These are phyloP conservation scores for Hapalemur alaotrensis DNA, from an alignment of 2,797 vertebrate species.

Conservation along the genomic window DNA sequence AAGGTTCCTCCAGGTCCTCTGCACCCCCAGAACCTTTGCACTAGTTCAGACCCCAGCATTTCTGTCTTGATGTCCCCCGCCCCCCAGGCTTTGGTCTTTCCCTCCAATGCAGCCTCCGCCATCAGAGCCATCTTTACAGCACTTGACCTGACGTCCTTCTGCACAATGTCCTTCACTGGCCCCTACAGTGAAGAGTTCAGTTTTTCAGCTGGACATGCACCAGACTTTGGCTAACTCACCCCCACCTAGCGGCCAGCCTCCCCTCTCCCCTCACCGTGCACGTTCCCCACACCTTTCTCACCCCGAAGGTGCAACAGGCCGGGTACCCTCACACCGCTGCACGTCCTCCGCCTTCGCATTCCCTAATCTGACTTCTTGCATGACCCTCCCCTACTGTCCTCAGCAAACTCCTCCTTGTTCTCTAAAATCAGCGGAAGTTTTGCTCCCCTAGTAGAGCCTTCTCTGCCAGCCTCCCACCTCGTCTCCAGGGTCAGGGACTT, in stretches of 20 bases:
- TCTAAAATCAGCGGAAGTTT: neutral
- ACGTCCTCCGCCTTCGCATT: neutral
- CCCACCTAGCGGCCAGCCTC: neutral
- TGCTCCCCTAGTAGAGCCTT: neutral
- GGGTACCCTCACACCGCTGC: neutral
- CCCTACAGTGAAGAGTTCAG: neutral
- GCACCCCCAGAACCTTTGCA: neutral
- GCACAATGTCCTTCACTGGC: neutral
- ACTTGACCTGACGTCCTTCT: neutral
- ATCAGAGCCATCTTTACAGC: neutral
- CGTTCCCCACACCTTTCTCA: neutral
- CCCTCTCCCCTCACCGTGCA: neutral
- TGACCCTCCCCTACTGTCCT: neutral
- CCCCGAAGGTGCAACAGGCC: rapidly evolving
- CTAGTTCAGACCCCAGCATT: too few relatives aligned
- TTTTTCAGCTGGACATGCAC: neutral
- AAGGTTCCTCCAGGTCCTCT: neutral
- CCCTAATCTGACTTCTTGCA: neutral
- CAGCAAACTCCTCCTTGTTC: neutral
- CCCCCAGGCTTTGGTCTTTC: neutral
- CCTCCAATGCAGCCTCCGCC: neutral
- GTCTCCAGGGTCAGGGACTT: neutral
- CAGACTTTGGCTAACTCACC: neutral
- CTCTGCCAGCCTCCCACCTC: neutral
- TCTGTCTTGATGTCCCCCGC: neutral